Conservation (phyloP, 2,888 invertebrate genomes). For the Galeopsomyia nigrocyanea region DNA sequence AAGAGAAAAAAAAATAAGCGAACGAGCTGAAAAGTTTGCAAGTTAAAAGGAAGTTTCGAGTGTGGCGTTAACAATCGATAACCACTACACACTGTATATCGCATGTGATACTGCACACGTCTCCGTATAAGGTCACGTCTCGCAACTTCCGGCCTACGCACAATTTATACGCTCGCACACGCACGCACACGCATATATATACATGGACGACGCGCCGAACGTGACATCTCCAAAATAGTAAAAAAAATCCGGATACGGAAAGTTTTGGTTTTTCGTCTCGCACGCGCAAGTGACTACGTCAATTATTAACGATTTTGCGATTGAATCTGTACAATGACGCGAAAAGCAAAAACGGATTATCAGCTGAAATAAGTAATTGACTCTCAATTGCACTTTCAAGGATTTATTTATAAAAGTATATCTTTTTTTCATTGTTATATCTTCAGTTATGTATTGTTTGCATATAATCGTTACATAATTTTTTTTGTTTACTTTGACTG, state of each 20-base stretch:
- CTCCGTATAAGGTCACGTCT: background rate
- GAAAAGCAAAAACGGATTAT: conserved; percentile 7
- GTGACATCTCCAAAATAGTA: too few species aligned
- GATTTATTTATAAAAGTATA: conserved; percentile 33
- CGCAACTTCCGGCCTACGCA: background rate
- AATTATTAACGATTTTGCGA: conserved; percentile 34
- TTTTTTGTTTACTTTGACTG: conserved; percentile 2
- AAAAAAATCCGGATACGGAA: too few species aligned
- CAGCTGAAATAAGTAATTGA: conserved; percentile 23
- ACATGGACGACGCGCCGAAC: too few species aligned
- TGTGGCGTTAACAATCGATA: too few species aligned
- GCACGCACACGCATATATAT: background rate
- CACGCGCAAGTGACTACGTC: background rate
- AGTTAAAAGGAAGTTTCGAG: too few species aligned
- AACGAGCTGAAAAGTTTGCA: too few species aligned
- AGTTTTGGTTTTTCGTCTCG: too few species aligned
- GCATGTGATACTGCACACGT: background rate
- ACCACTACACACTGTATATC: background rate
- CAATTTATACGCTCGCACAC: conserved; percentile 16
- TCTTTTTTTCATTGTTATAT: conserved; percentile 19
- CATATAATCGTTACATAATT: conserved; percentile 30
- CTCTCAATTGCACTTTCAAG: too few species aligned
- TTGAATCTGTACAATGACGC: conserved; percentile 26
- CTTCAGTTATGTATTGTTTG: conserved; percentile 15
- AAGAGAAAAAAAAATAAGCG: too few species aligned